Evolutionary conservation across 2,113 vertebrate genomes (phyloP).

Genomic region (Balaenoptera acutorostrata): DNA sequence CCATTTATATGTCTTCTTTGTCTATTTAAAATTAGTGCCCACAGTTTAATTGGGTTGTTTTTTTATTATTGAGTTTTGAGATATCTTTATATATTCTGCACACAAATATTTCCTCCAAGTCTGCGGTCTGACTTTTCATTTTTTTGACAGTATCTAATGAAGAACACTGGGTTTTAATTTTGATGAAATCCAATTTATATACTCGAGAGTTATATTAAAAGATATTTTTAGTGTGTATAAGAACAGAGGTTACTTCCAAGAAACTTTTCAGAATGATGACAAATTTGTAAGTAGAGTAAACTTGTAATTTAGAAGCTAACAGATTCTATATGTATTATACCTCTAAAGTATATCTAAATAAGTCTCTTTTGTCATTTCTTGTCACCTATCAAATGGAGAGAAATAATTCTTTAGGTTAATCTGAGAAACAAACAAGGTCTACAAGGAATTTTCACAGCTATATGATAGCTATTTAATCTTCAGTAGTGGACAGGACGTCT

Average conservation of each 20-base stretch:
- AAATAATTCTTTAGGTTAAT: not conserved
- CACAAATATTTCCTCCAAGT: not conserved
- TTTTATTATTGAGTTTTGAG: not conserved
- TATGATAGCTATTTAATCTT: not conserved
- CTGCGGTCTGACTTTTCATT: not conserved
- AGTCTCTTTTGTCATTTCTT: not conserved
- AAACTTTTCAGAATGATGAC: conserved; percentile 18
- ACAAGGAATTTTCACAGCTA: not conserved
- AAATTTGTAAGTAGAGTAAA: not conserved
- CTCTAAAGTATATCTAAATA: not conserved
- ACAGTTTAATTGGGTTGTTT: not conserved
- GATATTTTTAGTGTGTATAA: not conserved
- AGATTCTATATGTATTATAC: not conserved
- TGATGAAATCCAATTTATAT: not conserved
- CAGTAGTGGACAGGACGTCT: not conserved
- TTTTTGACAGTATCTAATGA: not conserved
- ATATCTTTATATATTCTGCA: not conserved
- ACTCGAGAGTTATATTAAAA: not conserved
- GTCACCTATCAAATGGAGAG: not conserved
- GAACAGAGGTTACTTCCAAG: not conserved
- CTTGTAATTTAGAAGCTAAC: not conserved
- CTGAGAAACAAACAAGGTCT: not conserved
- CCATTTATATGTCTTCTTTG: not conserved
- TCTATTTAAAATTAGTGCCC: not conserved
- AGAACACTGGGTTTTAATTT: not conserved